phyloP scores from a whole-genome alignment of 2,797 vertebrate genomes.

The Phoxinus dragarum region DNA sequence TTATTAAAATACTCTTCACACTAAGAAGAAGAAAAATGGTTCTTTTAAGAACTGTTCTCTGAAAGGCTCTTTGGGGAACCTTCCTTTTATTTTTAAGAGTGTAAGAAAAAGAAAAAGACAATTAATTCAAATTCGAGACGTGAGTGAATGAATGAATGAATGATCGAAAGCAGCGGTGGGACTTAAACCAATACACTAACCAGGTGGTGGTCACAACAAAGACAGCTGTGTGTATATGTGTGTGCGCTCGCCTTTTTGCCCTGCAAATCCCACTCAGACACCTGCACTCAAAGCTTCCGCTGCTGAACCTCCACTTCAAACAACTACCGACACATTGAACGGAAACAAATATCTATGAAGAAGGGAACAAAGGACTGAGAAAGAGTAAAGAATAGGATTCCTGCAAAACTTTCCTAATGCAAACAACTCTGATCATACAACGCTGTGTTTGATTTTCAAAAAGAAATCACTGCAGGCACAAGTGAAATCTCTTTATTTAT shows the following conservation, averaged over 20 bases:
- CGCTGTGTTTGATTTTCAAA: conserved; percentile 12
- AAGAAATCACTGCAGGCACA: neutral
- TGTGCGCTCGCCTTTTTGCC: conserved; percentile 38
- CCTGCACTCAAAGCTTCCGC: conserved; percentile 60
- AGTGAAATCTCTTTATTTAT: neutral
- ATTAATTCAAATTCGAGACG: neutral
- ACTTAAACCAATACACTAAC: conserved; percentile 42
- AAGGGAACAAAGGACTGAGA: conserved; percentile 66
- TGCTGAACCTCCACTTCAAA: conserved; percentile 50
- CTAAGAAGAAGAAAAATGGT: neutral
- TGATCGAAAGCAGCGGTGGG: conserved; percentile 7
- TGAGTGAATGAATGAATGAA: conserved; percentile 12
- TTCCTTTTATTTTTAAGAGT: neutral
- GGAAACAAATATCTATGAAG: conserved; percentile 72
- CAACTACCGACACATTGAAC: conserved; percentile 68
- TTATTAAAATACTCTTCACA: neutral
- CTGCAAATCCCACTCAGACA: conserved; percentile 61
- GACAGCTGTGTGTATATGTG: conserved; percentile 43
- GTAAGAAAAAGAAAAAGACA: neutral
- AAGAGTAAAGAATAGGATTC: conserved; percentile 32
- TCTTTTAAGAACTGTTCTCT: neutral
- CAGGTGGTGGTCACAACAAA: conserved; percentile 45
- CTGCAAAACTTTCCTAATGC: neutral
- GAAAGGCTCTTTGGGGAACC: neutral
- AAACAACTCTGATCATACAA: neutral